A percentile compares a stretch with the other conserved stretches of the same genome.
Conservation (phyloP, 1,140 invertebrate genomes). For the Cardiocondyla obscurior region DNA sequence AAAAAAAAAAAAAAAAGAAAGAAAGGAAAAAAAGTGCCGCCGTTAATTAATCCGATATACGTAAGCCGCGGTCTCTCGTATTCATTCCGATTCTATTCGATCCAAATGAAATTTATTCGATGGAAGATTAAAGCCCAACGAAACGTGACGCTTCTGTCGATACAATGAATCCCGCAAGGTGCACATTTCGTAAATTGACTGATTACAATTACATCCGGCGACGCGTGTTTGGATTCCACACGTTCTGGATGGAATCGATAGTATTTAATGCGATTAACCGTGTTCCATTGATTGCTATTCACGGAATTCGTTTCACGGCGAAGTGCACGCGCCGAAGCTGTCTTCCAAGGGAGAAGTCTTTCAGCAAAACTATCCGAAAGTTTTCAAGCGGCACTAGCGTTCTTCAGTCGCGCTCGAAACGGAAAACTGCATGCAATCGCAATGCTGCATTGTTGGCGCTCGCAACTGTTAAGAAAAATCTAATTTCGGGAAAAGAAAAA, state of each 20-base stretch:
- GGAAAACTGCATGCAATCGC: background rate
- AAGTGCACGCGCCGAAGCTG: background rate
- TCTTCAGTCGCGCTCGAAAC: background rate
- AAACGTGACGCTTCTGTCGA: conserved; percentile 20
- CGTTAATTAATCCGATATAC: conserved; percentile 40
- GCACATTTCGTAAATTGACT: conserved; percentile 55
- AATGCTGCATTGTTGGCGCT: background rate
- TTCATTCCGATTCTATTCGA: conserved; percentile 9
- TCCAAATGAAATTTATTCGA: conserved; percentile 8
- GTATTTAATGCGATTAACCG: conserved; percentile 56
- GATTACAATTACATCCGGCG: conserved; percentile 32
- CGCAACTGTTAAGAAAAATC: background rate
- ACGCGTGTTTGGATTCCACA: conserved; percentile 23
- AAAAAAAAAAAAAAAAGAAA: too few relatives aligned
- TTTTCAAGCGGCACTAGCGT: background rate
- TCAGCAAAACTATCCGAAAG: conserved; percentile 21
- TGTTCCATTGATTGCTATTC: conserved; percentile 15
- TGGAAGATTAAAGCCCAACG: conserved; percentile 20
- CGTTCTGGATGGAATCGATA: conserved; percentile 49
- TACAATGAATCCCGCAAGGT: conserved; percentile 37
- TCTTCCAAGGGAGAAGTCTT: background rate
- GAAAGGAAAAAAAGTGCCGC: too few relatives aligned
- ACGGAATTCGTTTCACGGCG: background rate
- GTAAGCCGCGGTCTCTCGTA: background rate
- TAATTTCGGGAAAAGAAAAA: too few relatives aligned